Evolutionary conservation across 2,888 invertebrate genomes (phyloP), one percentile per base, ranked within the genome.

Genomic region (Molorchus minor): DNA sequence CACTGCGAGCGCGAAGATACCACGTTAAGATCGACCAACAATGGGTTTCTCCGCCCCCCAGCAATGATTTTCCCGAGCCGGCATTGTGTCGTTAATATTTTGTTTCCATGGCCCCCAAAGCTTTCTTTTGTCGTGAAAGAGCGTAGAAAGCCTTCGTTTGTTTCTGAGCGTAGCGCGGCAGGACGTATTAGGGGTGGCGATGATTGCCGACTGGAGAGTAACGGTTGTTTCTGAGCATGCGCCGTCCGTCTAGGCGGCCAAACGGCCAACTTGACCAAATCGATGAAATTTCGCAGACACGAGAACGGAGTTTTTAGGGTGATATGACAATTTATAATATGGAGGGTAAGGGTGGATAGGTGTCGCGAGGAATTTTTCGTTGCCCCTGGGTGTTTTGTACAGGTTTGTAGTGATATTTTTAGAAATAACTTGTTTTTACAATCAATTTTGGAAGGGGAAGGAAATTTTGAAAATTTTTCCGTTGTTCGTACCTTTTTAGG

Each of bases 271-370:
- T 49, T 49, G 38, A 49, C 49, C 49, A 49, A n/a, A 49, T 49
- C 49, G 38, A 49, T 49, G 49, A 49, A 49, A 49, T 49, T 49
- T 49, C 49, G 38, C 49, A 49, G 49, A 38, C n/a, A n/a, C 49
- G 21, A 38, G n/a, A 49, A 33, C 36, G 10, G 25, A 38, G n/a
- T 49, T 20, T 49, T 25, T n/a, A n/a, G n/a, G n/a, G n/a, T n/a
- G n/a, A n/a, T n/a, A n/a, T n/a, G n/a, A n/a, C n/a, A n/a, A n/a
- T n/a, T n/a, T n/a, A n/a, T n/a, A n/a, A n/a, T n/a, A n/a, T n/a
- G n/a, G n/a, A n/a, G n/a, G n/a, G n/a, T n/a, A n/a, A n/a, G n/a
- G n/a, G n/a, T n/a, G n/a, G n/a, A n/a, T n/a, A n/a, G n/a, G n/a
- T n/a, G n/a, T n/a, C n/a, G n/a, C n/a, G n/a, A n/a, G n/a, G n/a